Conservation (phyloP, 2,113 vertebrate genomes). For the Prionailurus bengalensis region DNA sequence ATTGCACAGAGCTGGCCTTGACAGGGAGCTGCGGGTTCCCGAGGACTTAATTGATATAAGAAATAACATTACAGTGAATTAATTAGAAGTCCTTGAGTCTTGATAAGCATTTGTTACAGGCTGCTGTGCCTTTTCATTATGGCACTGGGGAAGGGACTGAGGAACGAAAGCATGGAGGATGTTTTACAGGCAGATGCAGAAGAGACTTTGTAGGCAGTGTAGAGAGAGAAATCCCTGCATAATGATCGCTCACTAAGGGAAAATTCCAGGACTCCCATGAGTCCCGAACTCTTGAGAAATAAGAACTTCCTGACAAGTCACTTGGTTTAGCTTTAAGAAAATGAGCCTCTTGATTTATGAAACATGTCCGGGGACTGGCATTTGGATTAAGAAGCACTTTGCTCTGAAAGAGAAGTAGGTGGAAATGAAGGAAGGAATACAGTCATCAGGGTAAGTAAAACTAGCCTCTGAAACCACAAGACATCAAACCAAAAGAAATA, state of each 20-base stretch:
- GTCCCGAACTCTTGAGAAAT: constrained; percentile 36
- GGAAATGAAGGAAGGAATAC: background rate
- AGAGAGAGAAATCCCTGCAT: background rate
- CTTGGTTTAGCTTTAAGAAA: constrained; percentile 57
- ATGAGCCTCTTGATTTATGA: constrained; percentile 45
- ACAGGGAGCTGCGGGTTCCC: background rate
- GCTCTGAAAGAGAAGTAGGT: constrained; percentile 30
- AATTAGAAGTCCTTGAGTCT: constrained; percentile 66
- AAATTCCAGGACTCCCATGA: background rate
- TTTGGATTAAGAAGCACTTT: constrained; percentile 30
- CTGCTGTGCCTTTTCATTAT: constrained; percentile 32
- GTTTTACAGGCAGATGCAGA: background rate
- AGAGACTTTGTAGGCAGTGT: background rate
- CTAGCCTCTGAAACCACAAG: background rate
- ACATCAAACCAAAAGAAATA: background rate
- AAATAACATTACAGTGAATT: constrained; percentile 64
- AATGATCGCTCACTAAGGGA: background rate
- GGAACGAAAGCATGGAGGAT: background rate
- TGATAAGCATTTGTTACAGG: constrained; percentile 70
- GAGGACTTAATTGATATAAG: constrained; percentile 65
- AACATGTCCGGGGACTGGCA: background rate
- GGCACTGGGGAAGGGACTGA: background rate
- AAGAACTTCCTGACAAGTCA: constrained; percentile 15
- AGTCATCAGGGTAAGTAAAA: constrained; percentile 18
- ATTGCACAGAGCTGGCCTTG: background rate